Conservation (phyloP, 2,888 invertebrate genomes). For the Pseudococcus longispinus region DNA sequence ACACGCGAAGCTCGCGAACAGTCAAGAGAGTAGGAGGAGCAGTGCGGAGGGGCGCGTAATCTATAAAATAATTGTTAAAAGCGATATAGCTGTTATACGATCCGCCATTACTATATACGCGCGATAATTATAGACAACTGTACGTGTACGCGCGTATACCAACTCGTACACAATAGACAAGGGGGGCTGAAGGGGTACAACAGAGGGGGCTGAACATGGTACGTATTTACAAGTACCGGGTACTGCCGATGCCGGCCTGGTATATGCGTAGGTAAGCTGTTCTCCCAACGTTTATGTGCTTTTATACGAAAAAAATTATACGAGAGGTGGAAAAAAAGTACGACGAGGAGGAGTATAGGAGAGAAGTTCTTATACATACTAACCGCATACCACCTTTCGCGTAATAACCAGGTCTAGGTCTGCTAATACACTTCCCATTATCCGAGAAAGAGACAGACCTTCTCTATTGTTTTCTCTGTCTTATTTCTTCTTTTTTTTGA, state of each 20-base stretch:
- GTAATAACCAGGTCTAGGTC: slow-evolving; percentile 52
- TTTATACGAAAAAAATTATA: slow-evolving; percentile 4
- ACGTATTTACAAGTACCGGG: slow-evolving; percentile 43
- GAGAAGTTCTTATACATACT: not conserved
- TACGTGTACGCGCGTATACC: not conserved
- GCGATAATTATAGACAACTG: slow-evolving; percentile 49
- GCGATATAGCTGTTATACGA: slow-evolving; percentile 47
- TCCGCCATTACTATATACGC: slow-evolving; percentile 49
- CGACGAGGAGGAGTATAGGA: not conserved
- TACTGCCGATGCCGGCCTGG: not conserved
- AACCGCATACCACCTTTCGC: slow-evolving; percentile 43
- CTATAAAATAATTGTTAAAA: slow-evolving; percentile 42
- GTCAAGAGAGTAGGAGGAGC: not conserved
- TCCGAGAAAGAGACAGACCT: not conserved
- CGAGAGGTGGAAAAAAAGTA: not conserved
- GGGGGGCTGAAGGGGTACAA: not conserved
- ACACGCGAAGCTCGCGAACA: not conserved
- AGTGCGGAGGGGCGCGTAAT: not conserved
- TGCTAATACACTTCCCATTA: slow-evolving; percentile 47
- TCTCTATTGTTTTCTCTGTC: slow-evolving; percentile 24
- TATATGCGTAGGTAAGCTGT: slow-evolving; percentile 35
- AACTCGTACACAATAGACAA: not conserved
- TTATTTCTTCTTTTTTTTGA: not conserved
- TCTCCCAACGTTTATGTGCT: slow-evolving; percentile 37
- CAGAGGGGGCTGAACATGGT: slow-evolving; percentile 20